These are phyloP conservation scores for Triplophysa bombifrons DNA, from an alignment of 2,797 vertebrate species.

Conservation along the genomic window DNA sequence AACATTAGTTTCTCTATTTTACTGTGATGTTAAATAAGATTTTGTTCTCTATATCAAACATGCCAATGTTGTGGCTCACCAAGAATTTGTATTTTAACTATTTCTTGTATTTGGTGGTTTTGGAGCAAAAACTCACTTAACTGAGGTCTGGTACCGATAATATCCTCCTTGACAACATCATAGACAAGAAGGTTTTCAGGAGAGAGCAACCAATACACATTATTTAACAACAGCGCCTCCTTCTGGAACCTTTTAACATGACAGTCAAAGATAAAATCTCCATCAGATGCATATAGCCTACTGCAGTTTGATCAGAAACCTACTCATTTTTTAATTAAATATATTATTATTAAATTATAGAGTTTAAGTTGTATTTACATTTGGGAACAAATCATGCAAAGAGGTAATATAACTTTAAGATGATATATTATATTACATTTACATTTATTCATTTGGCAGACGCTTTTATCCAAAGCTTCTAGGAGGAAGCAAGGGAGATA, in stretches of 20 bases:
- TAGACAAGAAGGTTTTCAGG: background rate
- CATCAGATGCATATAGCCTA: background rate
- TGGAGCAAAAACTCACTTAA: background rate
- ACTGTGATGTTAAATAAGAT: too few relatives aligned
- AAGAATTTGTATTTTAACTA: background rate
- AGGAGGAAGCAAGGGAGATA: too few relatives aligned
- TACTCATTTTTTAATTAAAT: background rate
- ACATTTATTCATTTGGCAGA: too few relatives aligned
- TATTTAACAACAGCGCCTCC: conserved; percentile 27
- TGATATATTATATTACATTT: too few relatives aligned
- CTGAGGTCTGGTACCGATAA: background rate
- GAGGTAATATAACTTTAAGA: too few relatives aligned
- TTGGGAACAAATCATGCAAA: too few relatives aligned
- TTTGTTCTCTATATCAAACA: conserved; percentile 3
- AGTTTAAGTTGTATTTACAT: too few relatives aligned
- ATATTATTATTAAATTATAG: too few relatives aligned
- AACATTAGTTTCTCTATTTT: background rate
- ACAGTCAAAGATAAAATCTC: background rate
- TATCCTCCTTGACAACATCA: background rate
- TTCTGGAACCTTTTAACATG: background rate
- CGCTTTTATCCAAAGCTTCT: too few relatives aligned
- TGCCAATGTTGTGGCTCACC: background rate
- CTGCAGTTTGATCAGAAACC: background rate
- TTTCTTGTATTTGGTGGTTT: background rate
- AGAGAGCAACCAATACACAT: background rate